Percentiles rank a stretch among this genome's conserved stretches.
These are phyloP conservation scores for Acheta domesticus DNA, from an alignment of 2,888 invertebrate species.

Conservation along the genomic window DNA sequence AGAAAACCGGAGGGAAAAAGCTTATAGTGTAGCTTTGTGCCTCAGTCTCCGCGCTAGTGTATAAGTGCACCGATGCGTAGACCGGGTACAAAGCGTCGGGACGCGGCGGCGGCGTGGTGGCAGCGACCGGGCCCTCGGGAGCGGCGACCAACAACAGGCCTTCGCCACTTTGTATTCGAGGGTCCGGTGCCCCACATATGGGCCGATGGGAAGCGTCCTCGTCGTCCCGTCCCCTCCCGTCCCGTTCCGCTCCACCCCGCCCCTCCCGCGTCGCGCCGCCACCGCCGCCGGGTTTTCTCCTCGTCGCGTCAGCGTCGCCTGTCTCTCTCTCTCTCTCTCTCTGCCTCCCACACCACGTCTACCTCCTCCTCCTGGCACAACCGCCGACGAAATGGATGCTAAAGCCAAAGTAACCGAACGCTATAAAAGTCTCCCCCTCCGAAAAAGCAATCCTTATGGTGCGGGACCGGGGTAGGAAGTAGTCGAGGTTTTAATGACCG, in stretches of 20 bases:
- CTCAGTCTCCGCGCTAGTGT: not conserved
- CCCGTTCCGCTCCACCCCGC: too few relatives aligned
- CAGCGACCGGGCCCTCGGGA: too few relatives aligned
- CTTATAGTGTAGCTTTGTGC: slow-evolving; percentile 18
- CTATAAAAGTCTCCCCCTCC: slow-evolving; percentile 18
- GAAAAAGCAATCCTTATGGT: not conserved
- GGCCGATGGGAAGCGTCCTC: not conserved
- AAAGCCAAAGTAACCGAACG: not conserved
- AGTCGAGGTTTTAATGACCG: slow-evolving; percentile 7
- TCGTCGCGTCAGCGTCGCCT: too few relatives aligned
- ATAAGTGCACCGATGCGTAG: not conserved
- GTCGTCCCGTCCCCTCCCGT: not conserved
- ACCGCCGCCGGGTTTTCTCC: too few relatives aligned
- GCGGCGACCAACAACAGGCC: not conserved
- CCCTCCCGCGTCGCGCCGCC: too few relatives aligned
- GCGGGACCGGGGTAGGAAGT: not conserved
- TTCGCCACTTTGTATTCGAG: slow-evolving; percentile 5
- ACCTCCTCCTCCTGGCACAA: not conserved
- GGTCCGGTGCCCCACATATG: slow-evolving; percentile 18
- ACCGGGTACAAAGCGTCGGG: not conserved
- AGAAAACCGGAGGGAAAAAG: not conserved
- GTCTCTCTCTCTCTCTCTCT: too few relatives aligned
- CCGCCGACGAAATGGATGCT: slow-evolving; percentile 7
- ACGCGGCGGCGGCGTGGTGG: not conserved
- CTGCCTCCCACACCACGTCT: not conserved